phyloP scores from a whole-genome alignment of 2,888 invertebrate genomes.

The Tholera decimalis region DNA sequence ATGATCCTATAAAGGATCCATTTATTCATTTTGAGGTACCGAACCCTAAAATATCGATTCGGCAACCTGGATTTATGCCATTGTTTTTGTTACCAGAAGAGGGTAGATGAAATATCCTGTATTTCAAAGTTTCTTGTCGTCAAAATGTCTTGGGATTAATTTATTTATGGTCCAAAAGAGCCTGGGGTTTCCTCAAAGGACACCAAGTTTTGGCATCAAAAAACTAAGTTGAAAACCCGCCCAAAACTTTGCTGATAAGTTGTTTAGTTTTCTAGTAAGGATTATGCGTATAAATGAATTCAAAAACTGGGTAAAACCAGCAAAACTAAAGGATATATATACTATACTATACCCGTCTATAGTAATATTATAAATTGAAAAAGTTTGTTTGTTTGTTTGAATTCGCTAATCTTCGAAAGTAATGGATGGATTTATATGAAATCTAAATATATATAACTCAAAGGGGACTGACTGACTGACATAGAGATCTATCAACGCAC shows the following conservation, averaged over 20 bases:
- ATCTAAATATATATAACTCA: no score
- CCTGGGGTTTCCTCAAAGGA: slow-evolving; percentile 21
- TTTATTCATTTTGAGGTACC: no score
- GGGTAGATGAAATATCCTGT: slow-evolving; percentile 4
- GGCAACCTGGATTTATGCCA: slow-evolving; percentile 24
- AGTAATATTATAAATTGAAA: no score
- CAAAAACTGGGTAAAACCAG: no score
- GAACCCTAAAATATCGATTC: slow-evolving; percentile 27
- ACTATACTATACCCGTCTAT: no score
- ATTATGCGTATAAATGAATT: background rate
- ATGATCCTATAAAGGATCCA: no score
- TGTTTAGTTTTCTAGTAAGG: background rate
- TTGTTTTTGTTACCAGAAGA: slow-evolving; percentile 37
- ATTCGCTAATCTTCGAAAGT: no score
- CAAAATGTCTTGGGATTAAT: slow-evolving; percentile 36
- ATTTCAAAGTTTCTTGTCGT: slow-evolving; percentile 40
- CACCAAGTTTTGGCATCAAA: slow-evolving; percentile 20
- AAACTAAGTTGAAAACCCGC: slow-evolving; percentile 14
- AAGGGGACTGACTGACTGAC: no score
- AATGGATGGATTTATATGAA: no score
- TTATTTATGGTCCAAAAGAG: slow-evolving; percentile 35
- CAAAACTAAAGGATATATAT: no score
- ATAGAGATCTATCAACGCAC: no score
- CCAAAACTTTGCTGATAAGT: background rate
- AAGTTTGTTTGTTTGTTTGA: no score